Base-by-base conservation (phyloP, 2,888 invertebrate genomes). In the Heliconius hortense region DNA sequence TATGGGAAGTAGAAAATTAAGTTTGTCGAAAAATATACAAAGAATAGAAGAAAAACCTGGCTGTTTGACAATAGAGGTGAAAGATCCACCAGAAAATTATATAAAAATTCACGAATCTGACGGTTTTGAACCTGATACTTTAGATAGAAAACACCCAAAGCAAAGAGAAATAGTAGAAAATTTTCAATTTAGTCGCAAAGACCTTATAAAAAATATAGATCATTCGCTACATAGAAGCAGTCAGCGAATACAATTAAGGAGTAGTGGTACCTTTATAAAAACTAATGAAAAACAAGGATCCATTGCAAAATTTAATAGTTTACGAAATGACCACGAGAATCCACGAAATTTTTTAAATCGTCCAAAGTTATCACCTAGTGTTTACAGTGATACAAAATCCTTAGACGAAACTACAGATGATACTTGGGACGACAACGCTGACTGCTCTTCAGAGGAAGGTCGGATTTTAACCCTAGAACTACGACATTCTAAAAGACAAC, bases 71-170 rank as follows among this genome's bases (percentile, higher is more conserved):
- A 98, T 98, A 78, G 97, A 97, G 91, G 96, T 97, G 0, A 96
- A 96, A 85, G 97, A 97, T 86, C 96, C 97, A 28, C 96, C 97
- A 0, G 96, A 96, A 82, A 96, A 97, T 84, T 96, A 96, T 80
- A 95, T 96, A 11, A 95, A 95, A 83, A 96, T 96, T 70, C 95
- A 97, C 75, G 97, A 97, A 83, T 97, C 97, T 2, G 97, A 97
- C 82, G 96, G 96, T 74, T 98, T 97, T 82, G 98, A 98, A 87
- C 97, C 97, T 0, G 97, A 98, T 81, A 98, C 98, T 0, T 92
- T 98, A 75, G 98, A 98, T 84, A 94, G 97, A 39, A 97, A 97
- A 84, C 96, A 96, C 64, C 95, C 84, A 2, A 94, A 93, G 82
- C 88, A 91, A 59, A 93, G 90, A 84, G 87, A 88, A 76, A 79